Evolutionary conservation across 2,113 vertebrate species (phyloP).

Genomic region (Morone chrysops): DNA sequence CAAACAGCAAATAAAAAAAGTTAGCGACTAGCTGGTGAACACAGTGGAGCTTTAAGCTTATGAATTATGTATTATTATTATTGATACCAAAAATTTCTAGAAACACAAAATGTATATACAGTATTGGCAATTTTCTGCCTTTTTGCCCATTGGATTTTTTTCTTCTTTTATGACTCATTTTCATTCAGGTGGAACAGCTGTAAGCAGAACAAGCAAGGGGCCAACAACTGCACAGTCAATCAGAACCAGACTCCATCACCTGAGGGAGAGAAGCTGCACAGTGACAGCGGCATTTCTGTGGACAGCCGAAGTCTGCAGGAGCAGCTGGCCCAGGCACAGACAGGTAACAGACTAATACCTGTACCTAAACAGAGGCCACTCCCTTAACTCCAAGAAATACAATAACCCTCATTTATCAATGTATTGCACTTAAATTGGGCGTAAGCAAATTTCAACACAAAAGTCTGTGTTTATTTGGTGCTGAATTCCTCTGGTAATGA

Average conservation of each 20-base stretch:
- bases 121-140: neutral
- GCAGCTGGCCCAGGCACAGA: conserved; percentile 87
- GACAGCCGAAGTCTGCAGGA: conserved; percentile 96
- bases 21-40: too few relatives aligned
- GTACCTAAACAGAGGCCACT: conserved; percentile 4
- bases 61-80: too few relatives aligned
- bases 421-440: neutral
- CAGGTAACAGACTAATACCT: conserved; percentile 66
- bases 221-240: conserved; percentile 91
- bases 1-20: too few relatives aligned
- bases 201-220: conserved; percentile 96
- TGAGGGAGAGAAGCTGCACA: conserved; percentile 97
- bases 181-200: conserved; percentile 94
- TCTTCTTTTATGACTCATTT: neutral
- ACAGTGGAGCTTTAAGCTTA: too few relatives aligned
- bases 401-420: conserved; percentile 31
- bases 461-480: neutral
- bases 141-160: neutral
- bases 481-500: conserved; percentile 10
- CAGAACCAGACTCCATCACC: conserved; percentile 94
- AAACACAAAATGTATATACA: neutral
- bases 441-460: neutral
- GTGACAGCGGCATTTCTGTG: conserved; percentile 97
- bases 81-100: neutral
- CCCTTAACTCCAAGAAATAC: neutral